A percentile compares a stretch with the other conserved stretches of the same genome.
Conservation (phyloP, 2,113 vertebrate genomes). For the Irena cyanogastra region DNA sequence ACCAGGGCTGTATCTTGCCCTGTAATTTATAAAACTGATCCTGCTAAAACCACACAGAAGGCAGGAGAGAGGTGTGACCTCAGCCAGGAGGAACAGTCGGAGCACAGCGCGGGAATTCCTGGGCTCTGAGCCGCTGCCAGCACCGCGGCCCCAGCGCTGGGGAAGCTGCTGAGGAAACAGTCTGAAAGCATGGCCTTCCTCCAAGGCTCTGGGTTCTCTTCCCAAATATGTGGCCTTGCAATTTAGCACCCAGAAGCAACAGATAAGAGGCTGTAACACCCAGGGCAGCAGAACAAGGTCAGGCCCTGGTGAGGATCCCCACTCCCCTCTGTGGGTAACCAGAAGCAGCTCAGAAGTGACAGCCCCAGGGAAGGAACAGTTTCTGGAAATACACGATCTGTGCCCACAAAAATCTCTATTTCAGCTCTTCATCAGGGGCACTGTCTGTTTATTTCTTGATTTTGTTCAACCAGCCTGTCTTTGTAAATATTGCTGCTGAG, state of each 20-base stretch:
- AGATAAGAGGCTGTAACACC: rapidly evolving
- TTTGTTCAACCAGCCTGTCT: not conserved
- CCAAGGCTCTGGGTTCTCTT: not conserved
- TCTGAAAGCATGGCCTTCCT: not conserved
- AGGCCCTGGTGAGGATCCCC: not conserved
- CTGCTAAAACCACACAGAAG: not conserved
- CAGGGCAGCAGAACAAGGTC: not conserved
- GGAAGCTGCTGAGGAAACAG: not conserved
- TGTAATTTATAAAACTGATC: not conserved
- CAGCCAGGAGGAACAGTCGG: not conserved
- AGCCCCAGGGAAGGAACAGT: not conserved
- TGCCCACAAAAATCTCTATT: not conserved
- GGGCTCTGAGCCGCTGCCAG: not conserved
- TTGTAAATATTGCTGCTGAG: not conserved
- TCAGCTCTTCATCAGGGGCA: not conserved
- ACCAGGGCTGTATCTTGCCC: not conserved
- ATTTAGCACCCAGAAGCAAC: not conserved
- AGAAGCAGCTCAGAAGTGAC: not conserved
- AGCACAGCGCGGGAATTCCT: not conserved
- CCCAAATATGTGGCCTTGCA: not conserved
- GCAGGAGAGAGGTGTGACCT: not conserved
- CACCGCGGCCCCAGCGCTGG: rapidly evolving
- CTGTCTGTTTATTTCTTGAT: not conserved
- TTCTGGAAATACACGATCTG: not conserved
- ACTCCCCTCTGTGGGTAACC: not conserved